Conservation (phyloP, 2,888 invertebrate genomes). For the Hydropsyche betteni region DNA sequence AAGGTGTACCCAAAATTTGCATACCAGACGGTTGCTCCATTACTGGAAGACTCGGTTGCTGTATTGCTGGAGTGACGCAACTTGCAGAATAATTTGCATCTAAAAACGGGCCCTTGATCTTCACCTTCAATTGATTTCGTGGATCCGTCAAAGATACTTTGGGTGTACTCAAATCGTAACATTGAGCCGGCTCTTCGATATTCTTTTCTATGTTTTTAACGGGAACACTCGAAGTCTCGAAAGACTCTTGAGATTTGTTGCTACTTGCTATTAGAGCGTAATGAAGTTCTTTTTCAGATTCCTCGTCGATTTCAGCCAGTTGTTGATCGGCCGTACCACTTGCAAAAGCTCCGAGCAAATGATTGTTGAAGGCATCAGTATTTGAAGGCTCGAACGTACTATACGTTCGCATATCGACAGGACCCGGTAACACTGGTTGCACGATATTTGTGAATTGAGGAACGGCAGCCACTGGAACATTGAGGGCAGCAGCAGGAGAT, state of each 20-base stretch:
- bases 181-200: slow-evolving; percentile 42
- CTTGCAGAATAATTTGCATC: slow-evolving; percentile 78
- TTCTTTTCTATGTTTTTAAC: slow-evolving; percentile 51
- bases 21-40: slow-evolving; percentile 57
- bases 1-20: slow-evolving; percentile 60
- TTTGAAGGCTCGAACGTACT: slow-evolving; percentile 71
- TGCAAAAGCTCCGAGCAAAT: slow-evolving; percentile 73
- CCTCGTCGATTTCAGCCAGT: slow-evolving; percentile 79
- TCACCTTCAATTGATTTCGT: slow-evolving; percentile 86
- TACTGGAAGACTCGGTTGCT: slow-evolving; percentile 63
- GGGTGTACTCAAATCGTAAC: slow-evolving; percentile 62
- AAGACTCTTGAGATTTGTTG: slow-evolving; percentile 52
- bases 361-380: slow-evolving; percentile 70
- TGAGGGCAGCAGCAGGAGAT: slow-evolving; percentile 50
- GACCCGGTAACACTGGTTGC: slow-evolving; percentile 81
- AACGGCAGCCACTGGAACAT: slow-evolving; percentile 46
- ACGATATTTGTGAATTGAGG: slow-evolving; percentile 62
- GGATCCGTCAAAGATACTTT: slow-evolving; percentile 83
- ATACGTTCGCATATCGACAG: slow-evolving; percentile 91
- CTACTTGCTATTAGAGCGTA: slow-evolving; percentile 70
- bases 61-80: slow-evolving; percentile 67
- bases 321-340: slow-evolving; percentile 75
- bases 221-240: slow-evolving; percentile 52
- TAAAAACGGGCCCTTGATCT: slow-evolving; percentile 88
- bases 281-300: slow-evolving; percentile 79